Conservation (phyloP, 2,888 invertebrate genomes). For the Eilema sororculum region DNA sequence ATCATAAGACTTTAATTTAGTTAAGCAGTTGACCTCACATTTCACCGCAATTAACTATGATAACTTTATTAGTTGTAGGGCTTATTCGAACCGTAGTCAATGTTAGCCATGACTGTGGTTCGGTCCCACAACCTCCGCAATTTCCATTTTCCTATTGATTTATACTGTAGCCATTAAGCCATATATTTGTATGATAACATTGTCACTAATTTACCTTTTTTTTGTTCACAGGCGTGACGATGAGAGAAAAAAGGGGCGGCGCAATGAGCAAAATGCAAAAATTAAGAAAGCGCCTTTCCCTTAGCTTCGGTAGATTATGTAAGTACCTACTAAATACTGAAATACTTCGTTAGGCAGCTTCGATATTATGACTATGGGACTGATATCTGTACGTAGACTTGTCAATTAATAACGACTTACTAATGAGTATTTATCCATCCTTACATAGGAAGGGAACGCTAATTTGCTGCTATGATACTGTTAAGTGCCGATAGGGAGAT, state of each 20-base stretch:
- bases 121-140: neutral
- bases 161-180: neutral
- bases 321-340: conserved; percentile 87
- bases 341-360: neutral
- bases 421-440: neutral
- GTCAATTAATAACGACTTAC: neutral
- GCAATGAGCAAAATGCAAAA: conserved; percentile 97
- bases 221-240: conserved; percentile 91
- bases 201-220: conserved; percentile 53
- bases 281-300: conserved; percentile 97
- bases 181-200: neutral
- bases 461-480: neutral
- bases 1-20: too few relatives aligned
- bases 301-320: conserved; percentile 98
- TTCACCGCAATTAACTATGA: too few relatives aligned
- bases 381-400: neutral
- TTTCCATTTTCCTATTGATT: neutral
- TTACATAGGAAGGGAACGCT: neutral
- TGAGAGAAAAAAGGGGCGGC: conserved; percentile 97
- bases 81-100: neutral
- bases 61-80: too few relatives aligned
- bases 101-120: neutral
- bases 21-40: too few relatives aligned
- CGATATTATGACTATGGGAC: neutral
- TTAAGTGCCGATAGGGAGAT: neutral